These are phyloP conservation scores for Paragorgia papillata DNA, from an alignment of 92 coral and sea anemone species.

Conservation along the genomic window DNA sequence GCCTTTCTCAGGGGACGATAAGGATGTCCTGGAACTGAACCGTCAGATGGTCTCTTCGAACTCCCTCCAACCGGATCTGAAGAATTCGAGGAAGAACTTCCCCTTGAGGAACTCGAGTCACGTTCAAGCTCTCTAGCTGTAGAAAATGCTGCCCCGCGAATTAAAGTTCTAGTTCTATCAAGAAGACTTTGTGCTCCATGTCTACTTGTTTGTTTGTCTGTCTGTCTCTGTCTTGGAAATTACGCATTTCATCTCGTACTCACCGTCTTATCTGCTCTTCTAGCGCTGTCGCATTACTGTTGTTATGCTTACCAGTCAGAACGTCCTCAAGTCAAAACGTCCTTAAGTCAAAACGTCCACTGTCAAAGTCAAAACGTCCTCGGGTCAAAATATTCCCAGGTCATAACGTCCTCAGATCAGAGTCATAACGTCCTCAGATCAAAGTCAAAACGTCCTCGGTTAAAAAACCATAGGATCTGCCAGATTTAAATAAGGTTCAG, in stretches of 20 bases:
- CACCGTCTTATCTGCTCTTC: conserved; percentile 35
- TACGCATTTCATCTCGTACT: conserved; percentile 41
- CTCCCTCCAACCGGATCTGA: background rate
- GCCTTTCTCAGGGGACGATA: conserved; percentile 36
- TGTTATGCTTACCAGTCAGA: no score
- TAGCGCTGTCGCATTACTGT: background rate
- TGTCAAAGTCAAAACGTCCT: no score
- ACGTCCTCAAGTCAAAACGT: no score
- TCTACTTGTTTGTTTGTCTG: no score
- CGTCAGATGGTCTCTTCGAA: background rate
- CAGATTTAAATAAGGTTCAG: no score
- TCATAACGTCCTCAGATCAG: no score
- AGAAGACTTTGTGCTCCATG: conserved; percentile 30
- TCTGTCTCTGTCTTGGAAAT: no score
- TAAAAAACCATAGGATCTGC: no score
- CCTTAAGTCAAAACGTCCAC: no score
- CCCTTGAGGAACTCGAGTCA: background rate
- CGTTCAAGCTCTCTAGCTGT: background rate
- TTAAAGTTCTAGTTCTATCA: conserved; percentile 34
- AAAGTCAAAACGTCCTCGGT: no score
- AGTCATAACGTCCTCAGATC: no score
- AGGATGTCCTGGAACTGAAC: conserved; percentile 39
- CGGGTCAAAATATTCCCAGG: no score
- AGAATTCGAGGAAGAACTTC: background rate
- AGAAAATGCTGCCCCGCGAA: conserved; percentile 34